Conservation (phyloP, 2,888 invertebrate species). For the Limenitis camilla region DNA sequence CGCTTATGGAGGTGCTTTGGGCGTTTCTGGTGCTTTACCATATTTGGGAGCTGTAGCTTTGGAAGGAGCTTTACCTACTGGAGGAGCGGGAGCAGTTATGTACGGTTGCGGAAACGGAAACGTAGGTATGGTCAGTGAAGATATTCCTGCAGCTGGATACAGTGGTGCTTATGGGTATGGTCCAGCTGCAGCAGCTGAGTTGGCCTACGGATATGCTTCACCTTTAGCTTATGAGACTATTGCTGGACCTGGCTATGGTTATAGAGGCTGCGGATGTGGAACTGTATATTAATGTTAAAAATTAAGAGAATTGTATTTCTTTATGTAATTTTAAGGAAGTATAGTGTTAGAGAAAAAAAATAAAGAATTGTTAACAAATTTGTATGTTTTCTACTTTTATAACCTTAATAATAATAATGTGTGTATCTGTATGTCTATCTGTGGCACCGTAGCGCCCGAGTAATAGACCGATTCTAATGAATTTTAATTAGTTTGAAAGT, state of each 20-base stretch:
- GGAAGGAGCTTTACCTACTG: slow-evolving; percentile 39
- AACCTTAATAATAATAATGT: no score
- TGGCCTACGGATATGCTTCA: slow-evolving; percentile 12
- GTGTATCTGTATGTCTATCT: background rate
- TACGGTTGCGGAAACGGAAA: slow-evolving; percentile 43
- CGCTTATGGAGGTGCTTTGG: slow-evolving; percentile 38
- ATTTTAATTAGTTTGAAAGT: no score
- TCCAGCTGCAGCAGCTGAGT: slow-evolving; percentile 7
- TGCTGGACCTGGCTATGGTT: slow-evolving; percentile 11
- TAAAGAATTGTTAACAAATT: no score
- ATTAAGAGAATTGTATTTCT: no score
- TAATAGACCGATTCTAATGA: no score
- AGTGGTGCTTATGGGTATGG: slow-evolving; percentile 15
- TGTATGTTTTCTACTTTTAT: no score
- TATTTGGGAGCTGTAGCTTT: slow-evolving; percentile 43
- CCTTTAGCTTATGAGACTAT: slow-evolving; percentile 11
- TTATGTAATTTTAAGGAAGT: no score
- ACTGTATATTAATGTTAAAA: background rate
- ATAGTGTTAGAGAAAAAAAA: no score
- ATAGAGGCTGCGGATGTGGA: slow-evolving; percentile 16
- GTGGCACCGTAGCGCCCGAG: no score
- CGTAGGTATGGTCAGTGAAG: slow-evolving; percentile 34
- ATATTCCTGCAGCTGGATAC: slow-evolving; percentile 23
- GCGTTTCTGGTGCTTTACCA: slow-evolving; percentile 41
- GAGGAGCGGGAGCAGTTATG: slow-evolving; percentile 36